phyloP scores from a whole-genome alignment of 2,113 vertebrate genomes.

The Oreochromis spilurus region DNA sequence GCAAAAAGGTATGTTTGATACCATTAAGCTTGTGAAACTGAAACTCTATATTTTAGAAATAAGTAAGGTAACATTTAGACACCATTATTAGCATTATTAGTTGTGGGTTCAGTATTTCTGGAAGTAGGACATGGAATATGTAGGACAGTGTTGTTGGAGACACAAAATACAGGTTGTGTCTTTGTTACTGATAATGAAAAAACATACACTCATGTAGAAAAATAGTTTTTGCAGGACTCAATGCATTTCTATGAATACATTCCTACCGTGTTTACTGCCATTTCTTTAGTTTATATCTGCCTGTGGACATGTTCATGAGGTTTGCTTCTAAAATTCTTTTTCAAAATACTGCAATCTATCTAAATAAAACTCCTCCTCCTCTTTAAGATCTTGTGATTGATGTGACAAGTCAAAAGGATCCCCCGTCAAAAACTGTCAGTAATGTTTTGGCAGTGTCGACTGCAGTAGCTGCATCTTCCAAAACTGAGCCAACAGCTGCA shows the following conservation, averaged over 20 bases:
- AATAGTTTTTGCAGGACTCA: not conserved
- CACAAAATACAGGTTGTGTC: not conserved
- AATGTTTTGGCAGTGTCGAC: not conserved
- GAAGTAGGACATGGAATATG: not conserved
- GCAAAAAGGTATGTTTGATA: not conserved
- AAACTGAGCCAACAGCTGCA: not conserved
- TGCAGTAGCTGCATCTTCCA: not conserved
- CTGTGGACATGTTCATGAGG: not conserved
- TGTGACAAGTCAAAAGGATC: not conserved
- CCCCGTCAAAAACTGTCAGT: not conserved
- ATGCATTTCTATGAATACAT: not conserved
- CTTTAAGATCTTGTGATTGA: not conserved
- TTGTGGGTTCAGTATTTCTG: not conserved
- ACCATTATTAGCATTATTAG: not conserved
- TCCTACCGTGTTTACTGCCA: not conserved
- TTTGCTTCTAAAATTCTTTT: not conserved
- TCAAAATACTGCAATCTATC: not conserved
- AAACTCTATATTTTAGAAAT: not conserved
- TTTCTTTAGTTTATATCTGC: not conserved
- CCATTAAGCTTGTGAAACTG: not conserved
- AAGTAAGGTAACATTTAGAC: not conserved
- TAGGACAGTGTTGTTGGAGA: not conserved
- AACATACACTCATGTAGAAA: not conserved
- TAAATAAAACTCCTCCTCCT: not conserved
- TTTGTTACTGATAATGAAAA: not conserved